A percentile compares a stretch with the other conserved stretches of the same genome.
Conservation (phyloP, 2,888 invertebrate species). For the Pollenia amentaria region DNA sequence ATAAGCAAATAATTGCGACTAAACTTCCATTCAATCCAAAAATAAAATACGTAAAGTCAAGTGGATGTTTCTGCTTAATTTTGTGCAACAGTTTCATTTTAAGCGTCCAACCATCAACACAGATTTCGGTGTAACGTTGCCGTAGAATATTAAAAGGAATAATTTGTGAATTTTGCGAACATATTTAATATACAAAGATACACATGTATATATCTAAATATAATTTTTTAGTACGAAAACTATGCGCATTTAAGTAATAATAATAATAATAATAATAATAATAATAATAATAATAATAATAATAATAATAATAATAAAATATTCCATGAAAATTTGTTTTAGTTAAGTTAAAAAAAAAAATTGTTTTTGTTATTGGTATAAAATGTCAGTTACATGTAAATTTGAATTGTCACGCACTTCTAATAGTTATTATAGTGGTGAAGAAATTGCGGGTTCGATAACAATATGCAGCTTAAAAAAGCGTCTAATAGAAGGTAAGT, state of each 20-base stretch:
- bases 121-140: background rate
- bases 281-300: too few relatives aligned
- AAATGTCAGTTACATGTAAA: conserved; percentile 73
- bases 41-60: conserved; percentile 48
- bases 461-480: conserved; percentile 51
- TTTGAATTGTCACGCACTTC: conserved; percentile 78
- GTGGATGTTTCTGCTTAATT: conserved; percentile 16
- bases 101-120: conserved; percentile 53
- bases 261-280: too few relatives aligned
- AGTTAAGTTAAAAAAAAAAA: conserved; percentile 31
- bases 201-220: too few relatives aligned
- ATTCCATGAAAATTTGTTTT: background rate
- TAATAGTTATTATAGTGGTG: conserved; percentile 80
- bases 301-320: too few relatives aligned
- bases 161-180: too few relatives aligned
- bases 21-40: conserved; percentile 10
- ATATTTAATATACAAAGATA: too few relatives aligned
- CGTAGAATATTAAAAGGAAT: background rate
- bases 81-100: conserved; percentile 63
- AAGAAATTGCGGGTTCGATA: conserved; percentile 77
- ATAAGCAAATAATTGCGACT: conserved; percentile 7
- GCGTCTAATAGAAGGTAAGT: conserved; percentile 53
- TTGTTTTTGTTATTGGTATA: conserved; percentile 38
- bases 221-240: too few relatives aligned
- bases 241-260: too few relatives aligned